A percentile compares a stretch with the other conserved stretches of the same genome.
These are phyloP conservation scores for Verasper variegatus DNA, from an alignment of 2,113 vertebrate genomes.

Conservation along the genomic window DNA sequence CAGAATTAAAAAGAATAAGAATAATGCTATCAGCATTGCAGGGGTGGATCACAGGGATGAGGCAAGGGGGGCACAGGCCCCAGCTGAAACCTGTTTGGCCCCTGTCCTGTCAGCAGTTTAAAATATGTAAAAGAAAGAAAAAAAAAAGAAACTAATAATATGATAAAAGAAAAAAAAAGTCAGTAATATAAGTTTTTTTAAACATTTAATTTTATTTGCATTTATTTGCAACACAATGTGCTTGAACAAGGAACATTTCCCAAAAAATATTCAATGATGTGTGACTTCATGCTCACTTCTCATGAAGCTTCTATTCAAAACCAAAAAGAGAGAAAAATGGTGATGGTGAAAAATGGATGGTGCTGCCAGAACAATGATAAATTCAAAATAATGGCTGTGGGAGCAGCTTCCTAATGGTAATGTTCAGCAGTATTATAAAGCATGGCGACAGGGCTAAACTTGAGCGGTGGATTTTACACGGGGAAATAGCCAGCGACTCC, in stretches of 20 bases:
- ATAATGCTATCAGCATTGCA: not conserved
- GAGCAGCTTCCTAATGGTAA: constrained; percentile 68
- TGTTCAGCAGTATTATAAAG: constrained; percentile 54
- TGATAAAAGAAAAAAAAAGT: too few relatives aligned
- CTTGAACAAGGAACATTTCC: too few relatives aligned
- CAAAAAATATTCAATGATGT: too few relatives aligned
- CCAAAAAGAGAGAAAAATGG: constrained; percentile 52
- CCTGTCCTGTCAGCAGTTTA: too few relatives aligned
- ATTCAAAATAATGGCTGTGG: constrained; percentile 67
- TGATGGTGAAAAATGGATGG: constrained; percentile 61
- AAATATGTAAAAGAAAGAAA: not conserved
- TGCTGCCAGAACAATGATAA: constrained; percentile 73
- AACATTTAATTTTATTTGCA: too few relatives aligned
- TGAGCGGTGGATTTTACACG: constrained; percentile 52
- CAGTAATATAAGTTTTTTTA: not conserved
- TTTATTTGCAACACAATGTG: too few relatives aligned
- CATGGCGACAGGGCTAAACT: constrained; percentile 58
- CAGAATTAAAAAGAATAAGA: too few relatives aligned
- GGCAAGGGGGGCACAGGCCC: not conserved
- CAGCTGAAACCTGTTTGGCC: too few relatives aligned
- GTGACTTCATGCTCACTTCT: constrained; percentile 50
- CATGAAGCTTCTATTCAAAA: constrained; percentile 66
- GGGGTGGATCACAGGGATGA: not conserved
- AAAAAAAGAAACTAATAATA: too few relatives aligned
- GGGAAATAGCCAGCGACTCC: constrained; percentile 62